These are phyloP conservation scores for Poeciliopsis turrubarensis DNA, from an alignment of 2,113 vertebrate genomes.

Conservation along the genomic window DNA sequence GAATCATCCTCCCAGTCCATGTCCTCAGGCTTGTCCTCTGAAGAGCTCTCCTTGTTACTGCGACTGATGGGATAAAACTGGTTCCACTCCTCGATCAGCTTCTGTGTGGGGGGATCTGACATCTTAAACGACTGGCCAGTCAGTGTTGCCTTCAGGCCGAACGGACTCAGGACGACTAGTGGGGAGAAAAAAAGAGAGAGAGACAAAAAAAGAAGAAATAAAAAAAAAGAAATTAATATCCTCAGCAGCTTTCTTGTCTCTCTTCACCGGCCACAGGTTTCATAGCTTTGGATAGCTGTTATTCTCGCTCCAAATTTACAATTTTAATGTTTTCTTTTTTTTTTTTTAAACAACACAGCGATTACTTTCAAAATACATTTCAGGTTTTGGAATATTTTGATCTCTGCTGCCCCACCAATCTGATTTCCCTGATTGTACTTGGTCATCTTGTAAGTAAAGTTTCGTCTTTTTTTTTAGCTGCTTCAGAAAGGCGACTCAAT, in stretches of 20 bases:
- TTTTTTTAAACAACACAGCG: no score
- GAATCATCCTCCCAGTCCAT: constrained; percentile 99
- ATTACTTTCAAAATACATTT: no score
- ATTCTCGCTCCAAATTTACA: no score
- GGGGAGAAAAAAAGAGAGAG: neutral
- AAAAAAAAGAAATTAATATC: no score
- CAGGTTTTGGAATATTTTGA: no score
- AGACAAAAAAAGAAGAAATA: no score
- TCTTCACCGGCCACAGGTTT: no score
- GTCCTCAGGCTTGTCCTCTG: constrained; percentile 91
- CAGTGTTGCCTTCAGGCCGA: constrained; percentile 95
- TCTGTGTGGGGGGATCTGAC: constrained; percentile 95
- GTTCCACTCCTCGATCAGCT: constrained; percentile 98
- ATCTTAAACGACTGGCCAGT: constrained; percentile 98
- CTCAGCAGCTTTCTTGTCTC: no score
- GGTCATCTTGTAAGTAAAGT: neutral
- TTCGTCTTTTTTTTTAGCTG: neutral
- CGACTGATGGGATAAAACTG: constrained; percentile 97
- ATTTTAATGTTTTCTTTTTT: no score
- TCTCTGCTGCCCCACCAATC: no score
- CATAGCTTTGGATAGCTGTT: no score
- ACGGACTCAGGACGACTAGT: constrained; percentile 96
- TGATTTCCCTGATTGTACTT: no score
- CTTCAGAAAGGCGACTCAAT: neutral
- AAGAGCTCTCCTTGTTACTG: constrained; percentile 85